Evolutionary conservation across 2,797 vertebrate species (phyloP).

Genomic region (Rhynchotus rufescens): DNA sequence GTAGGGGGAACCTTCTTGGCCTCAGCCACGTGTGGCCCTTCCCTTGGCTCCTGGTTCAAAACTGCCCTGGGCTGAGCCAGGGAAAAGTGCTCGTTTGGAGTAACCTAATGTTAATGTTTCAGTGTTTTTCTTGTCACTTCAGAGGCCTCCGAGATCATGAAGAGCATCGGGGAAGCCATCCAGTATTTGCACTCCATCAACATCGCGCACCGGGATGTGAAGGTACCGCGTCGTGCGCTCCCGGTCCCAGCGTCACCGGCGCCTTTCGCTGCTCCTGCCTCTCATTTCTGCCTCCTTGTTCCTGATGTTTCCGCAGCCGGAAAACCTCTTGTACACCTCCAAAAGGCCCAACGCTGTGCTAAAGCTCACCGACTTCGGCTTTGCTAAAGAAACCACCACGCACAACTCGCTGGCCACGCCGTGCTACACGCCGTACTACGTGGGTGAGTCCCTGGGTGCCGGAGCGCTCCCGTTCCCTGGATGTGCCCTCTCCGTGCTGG

Average conservation of each 20-base stretch:
- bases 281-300: background rate
- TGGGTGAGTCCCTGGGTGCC: constrained; percentile 85
- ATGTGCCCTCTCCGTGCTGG: background rate
- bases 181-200: constrained; percentile 94
- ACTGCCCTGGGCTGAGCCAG: background rate
- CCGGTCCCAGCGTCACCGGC: fast-evolving
- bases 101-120: background rate
- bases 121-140: background rate
- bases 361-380: constrained; percentile 98
- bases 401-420: constrained; percentile 97
- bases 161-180: constrained; percentile 97
- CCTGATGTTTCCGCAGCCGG: constrained; percentile 83
- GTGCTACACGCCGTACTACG: constrained; percentile 98
- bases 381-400: constrained; percentile 97
- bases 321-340: constrained; percentile 95
- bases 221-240: constrained; percentile 77
- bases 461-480: background rate
- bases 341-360: constrained; percentile 90
- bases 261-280: background rate
- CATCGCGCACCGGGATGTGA: constrained; percentile 97
- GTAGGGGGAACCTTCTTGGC: background rate
- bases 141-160: constrained; percentile 99
- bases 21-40: background rate
- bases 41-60: background rate
- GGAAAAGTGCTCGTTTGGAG: background rate